Percentiles rank a stretch among this genome's conserved stretches.
phyloP scores from a whole-genome alignment of 2,888 invertebrate species.

The Rhamnusium bicolor region DNA sequence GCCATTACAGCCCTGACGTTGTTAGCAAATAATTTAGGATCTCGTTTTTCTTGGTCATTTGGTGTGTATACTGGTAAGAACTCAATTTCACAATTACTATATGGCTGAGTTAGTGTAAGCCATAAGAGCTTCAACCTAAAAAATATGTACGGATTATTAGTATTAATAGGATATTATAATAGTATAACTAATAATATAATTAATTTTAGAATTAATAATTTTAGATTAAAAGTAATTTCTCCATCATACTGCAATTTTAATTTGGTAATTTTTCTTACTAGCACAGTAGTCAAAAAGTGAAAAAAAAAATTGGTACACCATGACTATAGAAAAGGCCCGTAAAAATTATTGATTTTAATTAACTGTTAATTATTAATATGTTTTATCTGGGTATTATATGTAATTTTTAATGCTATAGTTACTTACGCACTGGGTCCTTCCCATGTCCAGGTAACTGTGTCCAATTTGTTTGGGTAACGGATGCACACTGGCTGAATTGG shows the following conservation, averaged over 20 bases:
- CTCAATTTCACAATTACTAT: slow-evolving; percentile 91
- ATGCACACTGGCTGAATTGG: slow-evolving; percentile 96
- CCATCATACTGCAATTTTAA: no score
- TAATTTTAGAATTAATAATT: no score
- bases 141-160: slow-evolving; percentile 46
- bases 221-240: no score
- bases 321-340: no score
- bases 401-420: not conserved
- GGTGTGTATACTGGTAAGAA: slow-evolving; percentile 94
- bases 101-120: slow-evolving; percentile 90
- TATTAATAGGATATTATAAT: no score
- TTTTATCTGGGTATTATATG: no score
- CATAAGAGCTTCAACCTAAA: slow-evolving; percentile 86
- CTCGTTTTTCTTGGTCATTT: slow-evolving; percentile 86
- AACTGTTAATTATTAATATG: no score
- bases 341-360: no score
- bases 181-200: no score
- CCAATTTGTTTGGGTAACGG: slow-evolving; percentile 90
- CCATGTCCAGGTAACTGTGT: slow-evolving; percentile 96
- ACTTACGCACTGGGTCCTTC: slow-evolving; percentile 95
- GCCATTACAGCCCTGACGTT: slow-evolving; percentile 95
- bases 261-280: no score
- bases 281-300: no score
- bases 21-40: slow-evolving; percentile 91
- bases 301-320: no score